These are phyloP conservation scores for Numida meleagris DNA, from an alignment of 2,113 vertebrate genomes.

Conservation along the genomic window DNA sequence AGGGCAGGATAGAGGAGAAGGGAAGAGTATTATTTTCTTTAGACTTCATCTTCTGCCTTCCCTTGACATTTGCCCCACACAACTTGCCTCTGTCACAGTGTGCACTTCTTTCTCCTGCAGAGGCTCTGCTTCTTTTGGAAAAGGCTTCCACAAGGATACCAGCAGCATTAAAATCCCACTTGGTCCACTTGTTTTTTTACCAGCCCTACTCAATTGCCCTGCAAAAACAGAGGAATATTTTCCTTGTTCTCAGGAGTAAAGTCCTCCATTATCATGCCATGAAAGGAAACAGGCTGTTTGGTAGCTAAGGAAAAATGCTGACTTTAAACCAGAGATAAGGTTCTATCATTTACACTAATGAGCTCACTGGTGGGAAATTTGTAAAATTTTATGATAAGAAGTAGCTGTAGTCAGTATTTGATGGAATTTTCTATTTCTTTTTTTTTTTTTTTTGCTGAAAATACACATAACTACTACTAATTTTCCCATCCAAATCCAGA, in stretches of 20 bases:
- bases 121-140: not conserved
- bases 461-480: not conserved
- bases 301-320: slow-evolving; percentile 56
- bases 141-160: not conserved
- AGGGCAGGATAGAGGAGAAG: not conserved
- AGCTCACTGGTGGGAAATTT: slow-evolving; percentile 54
- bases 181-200: not conserved
- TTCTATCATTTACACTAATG: slow-evolving; percentile 64
- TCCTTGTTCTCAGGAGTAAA: slow-evolving; percentile 11
- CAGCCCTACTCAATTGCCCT: not conserved
- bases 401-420: slow-evolving; percentile 40
- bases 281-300: not conserved
- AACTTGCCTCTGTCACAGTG: not conserved
- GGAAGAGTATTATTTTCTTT: not conserved
- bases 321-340: slow-evolving; percentile 43
- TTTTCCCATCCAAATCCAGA: slow-evolving; percentile 5
- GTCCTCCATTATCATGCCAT: not conserved
- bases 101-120: not conserved
- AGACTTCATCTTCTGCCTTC: not conserved
- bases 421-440: not conserved
- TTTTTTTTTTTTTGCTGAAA: slow-evolving; percentile 19
- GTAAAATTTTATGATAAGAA: slow-evolving; percentile 53
- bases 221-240: slow-evolving; percentile 16
- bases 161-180: not conserved
- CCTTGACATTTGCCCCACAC: not conserved